Evolutionary conservation across 23 tunicate genomes (phyloP).

Genomic region (Phallusia fumigata): DNA sequence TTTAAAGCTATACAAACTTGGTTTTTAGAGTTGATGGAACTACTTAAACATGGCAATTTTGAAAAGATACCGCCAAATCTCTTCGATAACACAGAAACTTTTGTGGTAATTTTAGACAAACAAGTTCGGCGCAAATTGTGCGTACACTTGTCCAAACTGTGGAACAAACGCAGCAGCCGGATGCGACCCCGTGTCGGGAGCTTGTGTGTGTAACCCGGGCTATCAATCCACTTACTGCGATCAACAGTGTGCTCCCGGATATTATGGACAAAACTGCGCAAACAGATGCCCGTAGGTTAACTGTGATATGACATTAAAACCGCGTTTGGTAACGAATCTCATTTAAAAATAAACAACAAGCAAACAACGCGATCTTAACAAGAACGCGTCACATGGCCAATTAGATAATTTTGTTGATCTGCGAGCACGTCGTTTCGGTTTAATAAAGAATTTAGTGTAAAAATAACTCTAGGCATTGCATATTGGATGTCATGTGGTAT

Average conservation of each 20-base stretch:
- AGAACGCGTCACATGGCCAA: too few species aligned
- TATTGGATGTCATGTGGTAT: too few species aligned
- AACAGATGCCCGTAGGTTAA: slow-evolving; percentile 31
- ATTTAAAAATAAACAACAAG: too few species aligned
- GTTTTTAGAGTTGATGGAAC: too few species aligned
- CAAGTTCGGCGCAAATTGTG: slow-evolving; percentile 45
- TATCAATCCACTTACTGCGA: slow-evolving; percentile 35
- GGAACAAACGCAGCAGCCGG: slow-evolving; percentile 34
- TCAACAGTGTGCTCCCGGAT: slow-evolving; percentile 33
- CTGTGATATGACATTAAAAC: too few species aligned
- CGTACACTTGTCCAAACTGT: slow-evolving; percentile 40
- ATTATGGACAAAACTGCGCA: slow-evolving; percentile 45
- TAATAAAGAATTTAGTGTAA: too few species aligned
- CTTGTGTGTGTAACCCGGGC: slow-evolving; percentile 41
- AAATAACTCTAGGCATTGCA: too few species aligned
- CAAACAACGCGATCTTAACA: too few species aligned
- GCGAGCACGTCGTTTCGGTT: too few species aligned
- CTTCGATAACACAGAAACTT: neutral
- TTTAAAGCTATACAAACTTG: neutral
- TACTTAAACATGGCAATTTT: too few species aligned
- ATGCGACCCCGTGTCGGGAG: slow-evolving; percentile 39
- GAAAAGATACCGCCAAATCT: neutral
- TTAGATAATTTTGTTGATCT: too few species aligned
- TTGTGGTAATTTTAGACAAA: neutral
- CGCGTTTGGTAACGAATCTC: too few species aligned